A percentile compares a stretch with the other conserved stretches of the same genome.
Evolutionary conservation across 2,797 vertebrate genomes (phyloP).

Genomic region (Chiloscyllium punctatum): DNA sequence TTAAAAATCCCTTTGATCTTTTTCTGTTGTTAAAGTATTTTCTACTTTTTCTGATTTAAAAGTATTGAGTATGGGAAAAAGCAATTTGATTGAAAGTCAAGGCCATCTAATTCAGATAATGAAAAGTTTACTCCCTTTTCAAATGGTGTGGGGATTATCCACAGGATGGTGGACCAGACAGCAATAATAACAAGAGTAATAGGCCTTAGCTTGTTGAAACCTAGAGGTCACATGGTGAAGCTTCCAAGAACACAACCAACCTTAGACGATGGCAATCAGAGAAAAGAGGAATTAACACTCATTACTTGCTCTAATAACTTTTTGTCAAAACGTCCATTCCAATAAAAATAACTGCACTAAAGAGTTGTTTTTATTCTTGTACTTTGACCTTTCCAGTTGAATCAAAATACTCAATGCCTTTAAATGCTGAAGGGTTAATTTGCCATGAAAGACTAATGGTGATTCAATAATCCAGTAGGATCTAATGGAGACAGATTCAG

Average conservation of each 20-base stretch:
- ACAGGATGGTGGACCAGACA: too few relatives aligned
- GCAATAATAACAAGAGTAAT: not conserved
- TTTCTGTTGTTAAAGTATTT: not conserved
- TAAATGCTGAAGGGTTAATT: conserved; percentile 13
- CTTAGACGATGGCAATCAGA: not conserved
- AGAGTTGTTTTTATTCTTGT: too few relatives aligned
- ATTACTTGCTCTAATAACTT: conserved; percentile 15
- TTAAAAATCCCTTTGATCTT: not conserved
- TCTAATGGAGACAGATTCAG: conserved; percentile 20
- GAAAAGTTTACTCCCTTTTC: not conserved
- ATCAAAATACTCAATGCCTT: conserved; percentile 11
- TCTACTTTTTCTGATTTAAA: too few relatives aligned
- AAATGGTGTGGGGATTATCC: not conserved
- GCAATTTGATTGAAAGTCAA: not conserved
- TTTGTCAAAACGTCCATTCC: not conserved
- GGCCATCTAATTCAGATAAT: not conserved
- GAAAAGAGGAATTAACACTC: not conserved
- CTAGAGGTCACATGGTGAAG: not conserved
- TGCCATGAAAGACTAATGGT: conserved; percentile 22
- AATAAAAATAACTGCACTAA: not conserved
- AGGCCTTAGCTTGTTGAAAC: not conserved
- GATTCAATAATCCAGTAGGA: conserved; percentile 15
- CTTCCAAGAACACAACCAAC: not conserved
- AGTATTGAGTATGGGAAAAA: not conserved
- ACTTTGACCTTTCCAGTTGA: not conserved